Conservation (phyloP, 2,888 invertebrate species). For the Belgica antarctica region DNA sequence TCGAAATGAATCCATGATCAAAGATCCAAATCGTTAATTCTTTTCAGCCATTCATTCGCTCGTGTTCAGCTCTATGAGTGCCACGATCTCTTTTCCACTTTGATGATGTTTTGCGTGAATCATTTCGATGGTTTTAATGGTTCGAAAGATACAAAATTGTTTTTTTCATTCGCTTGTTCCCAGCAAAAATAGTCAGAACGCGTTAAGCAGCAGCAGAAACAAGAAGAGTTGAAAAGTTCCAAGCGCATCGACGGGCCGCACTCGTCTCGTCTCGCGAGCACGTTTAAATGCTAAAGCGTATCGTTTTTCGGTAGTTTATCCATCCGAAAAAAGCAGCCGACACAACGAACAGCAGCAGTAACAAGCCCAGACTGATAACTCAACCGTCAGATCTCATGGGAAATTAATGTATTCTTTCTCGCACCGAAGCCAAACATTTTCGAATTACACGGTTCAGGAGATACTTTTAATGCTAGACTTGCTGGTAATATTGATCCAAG, state of each 20-base stretch:
- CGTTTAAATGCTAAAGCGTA: constrained; percentile 4
- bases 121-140: constrained; percentile 42
- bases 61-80: not conserved
- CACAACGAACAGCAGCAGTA: not conserved
- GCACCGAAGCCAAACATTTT: not conserved
- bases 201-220: not conserved
- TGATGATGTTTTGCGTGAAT: constrained; percentile 22
- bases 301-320: constrained; percentile 18
- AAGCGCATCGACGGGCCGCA: not conserved
- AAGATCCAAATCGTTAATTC: constrained; percentile 15
- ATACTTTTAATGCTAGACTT: not conserved
- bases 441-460: not conserved
- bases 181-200: not conserved
- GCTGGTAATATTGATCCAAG: too few species aligned
- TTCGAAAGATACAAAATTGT: constrained; percentile 30
- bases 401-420: constrained; percentile 18
- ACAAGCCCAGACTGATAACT: not conserved
- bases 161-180: constrained; percentile 6
- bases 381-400: constrained; percentile 12
- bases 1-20: not conserved
- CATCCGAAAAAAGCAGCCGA: constrained; percentile 1
- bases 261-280: constrained; percentile 25
- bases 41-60: not conserved
- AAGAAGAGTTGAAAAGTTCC: constrained; percentile 5
- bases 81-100: constrained; percentile 24